Percentiles rank a stretch among this genome's conserved stretches.
Conservation (phyloP, 2,888 invertebrate species). For the Mongoloraphidia duomilia region DNA sequence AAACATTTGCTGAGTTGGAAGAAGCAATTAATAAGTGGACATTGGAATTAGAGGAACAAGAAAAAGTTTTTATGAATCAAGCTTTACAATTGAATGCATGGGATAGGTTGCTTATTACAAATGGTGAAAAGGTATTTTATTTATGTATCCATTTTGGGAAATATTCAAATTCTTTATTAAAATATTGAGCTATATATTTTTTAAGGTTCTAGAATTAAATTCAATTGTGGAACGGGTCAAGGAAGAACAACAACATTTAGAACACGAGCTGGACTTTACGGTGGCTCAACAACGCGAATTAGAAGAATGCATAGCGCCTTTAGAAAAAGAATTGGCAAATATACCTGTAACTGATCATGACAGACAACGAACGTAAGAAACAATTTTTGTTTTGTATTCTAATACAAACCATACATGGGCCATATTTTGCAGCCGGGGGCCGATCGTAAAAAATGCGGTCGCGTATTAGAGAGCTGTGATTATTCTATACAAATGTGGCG, state of each 20-base stretch:
- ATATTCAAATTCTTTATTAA: neutral
- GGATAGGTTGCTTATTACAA: slow-evolving; percentile 79
- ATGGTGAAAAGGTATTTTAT: slow-evolving; percentile 67
- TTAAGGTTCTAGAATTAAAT: slow-evolving; percentile 68
- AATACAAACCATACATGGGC: no score
- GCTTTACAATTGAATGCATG: slow-evolving; percentile 92
- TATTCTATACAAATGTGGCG: no score
- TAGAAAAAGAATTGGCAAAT: slow-evolving; percentile 65
- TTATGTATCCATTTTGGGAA: slow-evolving; percentile 3
- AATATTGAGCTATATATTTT: slow-evolving; percentile 7
- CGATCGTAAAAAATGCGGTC: no score
- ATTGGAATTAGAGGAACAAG: slow-evolving; percentile 80
- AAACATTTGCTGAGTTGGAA: slow-evolving; percentile 76
- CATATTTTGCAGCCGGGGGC: no score
- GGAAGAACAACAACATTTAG: slow-evolving; percentile 75
- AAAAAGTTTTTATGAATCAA: slow-evolving; percentile 82
- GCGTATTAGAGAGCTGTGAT: no score
- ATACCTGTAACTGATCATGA: slow-evolving; percentile 68
- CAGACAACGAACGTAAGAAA: slow-evolving; percentile 67
- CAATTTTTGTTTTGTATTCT: neutral
- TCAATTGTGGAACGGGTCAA: slow-evolving; percentile 79
- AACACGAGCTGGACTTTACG: slow-evolving; percentile 88
- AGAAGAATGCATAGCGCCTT: slow-evolving; percentile 69
- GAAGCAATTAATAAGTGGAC: slow-evolving; percentile 93
- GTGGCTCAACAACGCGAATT: slow-evolving; percentile 84